Base-by-base conservation (phyloP, 2,888 invertebrate genomes). In the Megamerina dolium region DNA sequence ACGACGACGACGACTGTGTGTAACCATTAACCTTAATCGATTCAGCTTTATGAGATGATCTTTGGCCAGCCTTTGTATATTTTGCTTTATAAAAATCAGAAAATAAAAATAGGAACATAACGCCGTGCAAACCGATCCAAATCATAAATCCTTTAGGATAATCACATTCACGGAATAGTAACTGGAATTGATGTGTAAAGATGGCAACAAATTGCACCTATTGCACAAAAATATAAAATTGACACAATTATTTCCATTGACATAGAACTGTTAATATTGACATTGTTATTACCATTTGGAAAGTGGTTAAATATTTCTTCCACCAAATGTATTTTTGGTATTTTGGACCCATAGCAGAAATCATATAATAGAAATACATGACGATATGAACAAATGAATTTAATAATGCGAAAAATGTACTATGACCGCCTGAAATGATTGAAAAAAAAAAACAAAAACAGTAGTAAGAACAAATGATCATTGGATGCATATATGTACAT, bases 261-360 rank as follows among this genome's bases (percentile, higher is more conserved):
- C n/a, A n/a, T n/a, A n/a, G n/a, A n/a, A n/a, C n/a, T n/a, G n/a
- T n/a, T n/a, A n/a, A n/a, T n/a, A n/a, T n/a, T n/a, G n/a, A n/a
- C n/a, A n/a, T n/a, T n/a, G n/a, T n/a, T n/a, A n/a, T n/a, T 77
- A 91, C 91, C 85, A 96, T 93, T 77, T 95, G 95, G 76, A 95
- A 84, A 54, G 84, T 83, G 45, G 95, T 95, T 60, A 96, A 81
- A 73, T 95, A 89, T 66, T 89, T 92, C 75, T 95, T 96, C 95
- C 95, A 96, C 95, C 95, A 95, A 58, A 94, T 85, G 72, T 82
- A 94, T 71, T 90, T 91, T 73, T 90, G 89, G 73, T 88, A 94
- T 64, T 81, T 75, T 31, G 94, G 94, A 40, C 95, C 95, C 83
- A 94, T 83, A 18, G 94, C 94, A 5, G 95, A 82, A 50, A 95